phyloP scores from a whole-genome alignment of 2,888 invertebrate species.

The Eurytoma californica region DNA sequence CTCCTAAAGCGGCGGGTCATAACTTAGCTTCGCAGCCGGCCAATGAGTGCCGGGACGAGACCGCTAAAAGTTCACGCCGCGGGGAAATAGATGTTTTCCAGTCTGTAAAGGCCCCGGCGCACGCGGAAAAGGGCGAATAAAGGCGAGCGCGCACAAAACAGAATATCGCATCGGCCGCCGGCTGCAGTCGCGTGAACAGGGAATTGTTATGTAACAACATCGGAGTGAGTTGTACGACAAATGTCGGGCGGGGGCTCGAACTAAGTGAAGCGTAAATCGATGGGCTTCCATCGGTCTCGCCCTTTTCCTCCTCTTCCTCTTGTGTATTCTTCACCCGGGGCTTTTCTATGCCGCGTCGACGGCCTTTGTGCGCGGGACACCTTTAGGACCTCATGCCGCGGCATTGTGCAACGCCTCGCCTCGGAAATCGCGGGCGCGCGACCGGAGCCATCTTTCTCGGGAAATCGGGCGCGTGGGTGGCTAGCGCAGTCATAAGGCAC shows the following conservation, averaged over 20 bases:
- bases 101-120: conserved; percentile 1
- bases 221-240: conserved; percentile 73
- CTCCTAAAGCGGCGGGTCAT: conserved; percentile 17
- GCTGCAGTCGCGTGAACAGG: conserved; percentile 51
- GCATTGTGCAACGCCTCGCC: conserved; percentile 66
- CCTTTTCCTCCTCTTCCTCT: conserved; percentile 60
- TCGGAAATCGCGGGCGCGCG: conserved; percentile 61
- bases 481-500: conserved; percentile 57
- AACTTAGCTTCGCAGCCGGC: not conserved
- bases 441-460: conserved; percentile 59
- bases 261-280: conserved; percentile 74
- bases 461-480: conserved; percentile 69
- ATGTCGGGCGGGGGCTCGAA: conserved; percentile 72
- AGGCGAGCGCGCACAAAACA: conserved; percentile 22
- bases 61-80: conserved; percentile 55
- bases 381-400: conserved; percentile 72
- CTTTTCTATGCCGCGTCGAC: not conserved
- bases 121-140: conserved; percentile 9
- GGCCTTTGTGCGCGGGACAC: conserved; percentile 62
- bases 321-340: conserved; percentile 38
- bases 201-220: conserved; percentile 72
- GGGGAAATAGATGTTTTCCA: conserved; percentile 46
- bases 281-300: conserved; percentile 59
- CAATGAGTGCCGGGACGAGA: conserved; percentile 23
- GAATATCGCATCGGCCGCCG: conserved; percentile 45